Percentiles rank a stretch among this genome's conserved stretches.
These are phyloP conservation scores for Phodopus roborovskii DNA, from an alignment of 2,113 vertebrate genomes.

Conservation along the genomic window DNA sequence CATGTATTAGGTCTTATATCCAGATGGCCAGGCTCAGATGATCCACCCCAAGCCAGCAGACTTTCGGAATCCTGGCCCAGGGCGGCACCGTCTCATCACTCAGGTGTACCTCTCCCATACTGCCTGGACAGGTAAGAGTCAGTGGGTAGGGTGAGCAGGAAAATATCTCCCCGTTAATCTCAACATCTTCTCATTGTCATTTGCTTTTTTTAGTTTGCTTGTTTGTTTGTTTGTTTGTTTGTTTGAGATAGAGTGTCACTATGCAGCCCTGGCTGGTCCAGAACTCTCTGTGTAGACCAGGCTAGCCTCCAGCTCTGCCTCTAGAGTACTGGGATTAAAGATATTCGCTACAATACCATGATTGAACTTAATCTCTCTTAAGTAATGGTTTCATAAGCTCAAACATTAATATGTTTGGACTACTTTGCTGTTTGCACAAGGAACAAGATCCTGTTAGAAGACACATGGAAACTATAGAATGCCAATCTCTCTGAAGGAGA, in stretches of 20 bases:
- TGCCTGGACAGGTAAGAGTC: constrained; percentile 94
- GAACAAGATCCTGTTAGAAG: neutral
- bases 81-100: constrained; percentile 95
- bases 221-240: too few species aligned
- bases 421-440: neutral
- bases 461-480: neutral
- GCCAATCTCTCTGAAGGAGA: neutral
- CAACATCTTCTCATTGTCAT: neutral
- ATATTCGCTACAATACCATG: neutral
- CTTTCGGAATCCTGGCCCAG: constrained; percentile 95
- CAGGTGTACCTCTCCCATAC: constrained; percentile 98
- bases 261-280: too few species aligned
- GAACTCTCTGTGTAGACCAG: too few species aligned
- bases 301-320: too few species aligned
- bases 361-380: constrained; percentile 1
- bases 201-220: neutral
- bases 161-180: neutral
- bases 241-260: too few species aligned
- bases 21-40: constrained; percentile 96
- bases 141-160: neutral
- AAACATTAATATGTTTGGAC: neutral
- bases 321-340: too few species aligned
- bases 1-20: constrained; percentile 92
- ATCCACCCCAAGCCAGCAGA: constrained; percentile 97
- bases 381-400: neutral